Evolutionary conservation across 1,140 invertebrate species (phyloP).

Genomic region (Penaeus chinensis): DNA sequence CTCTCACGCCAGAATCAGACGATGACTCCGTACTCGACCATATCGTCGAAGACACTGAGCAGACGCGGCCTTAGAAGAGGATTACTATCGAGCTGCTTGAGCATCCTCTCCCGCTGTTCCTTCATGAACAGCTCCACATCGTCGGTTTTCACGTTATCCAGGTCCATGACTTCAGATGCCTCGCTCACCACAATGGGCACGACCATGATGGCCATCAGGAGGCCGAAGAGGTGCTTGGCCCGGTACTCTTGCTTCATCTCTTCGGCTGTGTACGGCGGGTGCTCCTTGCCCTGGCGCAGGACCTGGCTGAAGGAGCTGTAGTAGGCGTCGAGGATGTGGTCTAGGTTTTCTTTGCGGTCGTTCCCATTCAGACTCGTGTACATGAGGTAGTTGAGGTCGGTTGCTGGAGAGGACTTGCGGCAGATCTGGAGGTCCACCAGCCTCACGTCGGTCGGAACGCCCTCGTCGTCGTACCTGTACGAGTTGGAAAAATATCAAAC

Average conservation of each 20-base stretch:
- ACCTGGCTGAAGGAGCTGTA: slow-evolving; percentile 15
- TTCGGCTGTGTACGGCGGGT: background rate
- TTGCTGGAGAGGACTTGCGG: slow-evolving; percentile 42
- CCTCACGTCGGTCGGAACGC: slow-evolving; percentile 40
- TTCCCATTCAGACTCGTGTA: slow-evolving; percentile 41
- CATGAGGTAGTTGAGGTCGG: slow-evolving; percentile 54
- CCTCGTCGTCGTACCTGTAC: slow-evolving; percentile 47
- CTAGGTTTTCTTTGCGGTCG: slow-evolving; percentile 25
- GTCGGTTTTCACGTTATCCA: background rate
- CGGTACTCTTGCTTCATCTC: slow-evolving; percentile 43
- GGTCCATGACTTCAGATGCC: slow-evolving; percentile 5
- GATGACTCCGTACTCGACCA: slow-evolving; percentile 47
- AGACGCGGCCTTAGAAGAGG: slow-evolving; percentile 30
- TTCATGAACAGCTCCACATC: slow-evolving; percentile 17
- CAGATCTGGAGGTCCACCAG: slow-evolving; percentile 52
- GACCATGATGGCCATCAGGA: slow-evolving; percentile 35
- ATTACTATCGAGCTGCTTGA: slow-evolving; percentile 22
- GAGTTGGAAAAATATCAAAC: background rate
- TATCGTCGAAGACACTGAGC: slow-evolving; percentile 33
- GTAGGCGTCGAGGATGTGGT: slow-evolving; percentile 26
- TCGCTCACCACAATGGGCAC: slow-evolving; percentile 30
- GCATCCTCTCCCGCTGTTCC: background rate
- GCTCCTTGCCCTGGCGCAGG: background rate
- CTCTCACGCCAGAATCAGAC: background rate
- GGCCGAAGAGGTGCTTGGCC: slow-evolving; percentile 30